Conservation (phyloP, 2,888 invertebrate genomes). For the Drosophila silvestris region DNA sequence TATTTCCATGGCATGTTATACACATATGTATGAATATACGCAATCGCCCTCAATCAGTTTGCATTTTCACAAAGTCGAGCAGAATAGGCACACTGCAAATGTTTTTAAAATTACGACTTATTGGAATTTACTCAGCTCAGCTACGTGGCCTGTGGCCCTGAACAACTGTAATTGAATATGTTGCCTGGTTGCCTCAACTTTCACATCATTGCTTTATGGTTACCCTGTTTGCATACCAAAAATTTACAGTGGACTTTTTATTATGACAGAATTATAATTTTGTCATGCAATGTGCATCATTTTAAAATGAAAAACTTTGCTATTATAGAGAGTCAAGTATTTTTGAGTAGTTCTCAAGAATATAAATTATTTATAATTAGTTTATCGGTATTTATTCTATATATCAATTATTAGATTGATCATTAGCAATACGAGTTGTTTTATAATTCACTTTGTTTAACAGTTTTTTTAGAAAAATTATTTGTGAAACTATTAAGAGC, state of each 20-base stretch:
- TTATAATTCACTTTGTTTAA: not conserved
- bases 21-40: slow-evolving; percentile 40
- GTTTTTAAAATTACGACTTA: slow-evolving; percentile 54
- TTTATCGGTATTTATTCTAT: not conserved
- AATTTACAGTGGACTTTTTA: slow-evolving; percentile 7
- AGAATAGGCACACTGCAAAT: slow-evolving; percentile 37
- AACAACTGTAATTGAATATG: slow-evolving; percentile 53
- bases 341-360: not conserved
- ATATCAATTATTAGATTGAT: not conserved
- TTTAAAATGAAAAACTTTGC: not conserved
- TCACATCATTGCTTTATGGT: slow-evolving; percentile 11
- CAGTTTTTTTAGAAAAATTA: no score
- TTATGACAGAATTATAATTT: not conserved
- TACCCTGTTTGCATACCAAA: slow-evolving; percentile 31
- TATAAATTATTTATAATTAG: not conserved
- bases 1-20: slow-evolving; percentile 31
- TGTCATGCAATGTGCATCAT: not conserved
- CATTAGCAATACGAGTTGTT: not conserved
- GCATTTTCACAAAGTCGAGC: slow-evolving; percentile 21
- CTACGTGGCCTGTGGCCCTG: slow-evolving; percentile 4
- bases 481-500: not conserved
- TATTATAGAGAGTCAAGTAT: not conserved
- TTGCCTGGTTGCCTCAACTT: slow-evolving; percentile 33
- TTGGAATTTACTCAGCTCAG: slow-evolving; percentile 43
- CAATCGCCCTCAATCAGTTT: slow-evolving; percentile 36